Conservation (phyloP, 2,797 vertebrate genomes). For the Myotis planiceps region DNA sequence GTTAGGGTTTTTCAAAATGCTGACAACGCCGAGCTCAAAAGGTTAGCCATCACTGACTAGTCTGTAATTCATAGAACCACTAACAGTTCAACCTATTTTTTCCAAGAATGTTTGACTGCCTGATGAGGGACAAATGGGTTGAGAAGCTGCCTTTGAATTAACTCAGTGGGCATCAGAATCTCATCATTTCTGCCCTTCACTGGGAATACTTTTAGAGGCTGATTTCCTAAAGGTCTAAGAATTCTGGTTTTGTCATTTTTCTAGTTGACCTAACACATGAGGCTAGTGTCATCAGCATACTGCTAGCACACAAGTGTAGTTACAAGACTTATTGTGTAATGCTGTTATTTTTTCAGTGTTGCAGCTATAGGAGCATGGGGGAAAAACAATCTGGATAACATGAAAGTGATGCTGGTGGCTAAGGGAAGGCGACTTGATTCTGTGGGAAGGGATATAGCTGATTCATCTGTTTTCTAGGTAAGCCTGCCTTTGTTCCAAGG, state of each 20-base stretch:
- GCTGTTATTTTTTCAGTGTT: conserved; percentile 66
- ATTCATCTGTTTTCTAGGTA: conserved; percentile 75
- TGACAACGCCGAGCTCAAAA: no score
- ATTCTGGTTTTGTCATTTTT: conserved; percentile 16
- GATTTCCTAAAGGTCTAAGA: neutral
- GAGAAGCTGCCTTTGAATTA: neutral
- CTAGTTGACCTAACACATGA: neutral
- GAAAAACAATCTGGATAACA: conserved; percentile 70
- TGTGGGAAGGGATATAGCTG: conserved; percentile 74
- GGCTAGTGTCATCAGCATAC: neutral
- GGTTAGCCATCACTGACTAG: no score
- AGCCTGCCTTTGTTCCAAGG: conserved; percentile 19
- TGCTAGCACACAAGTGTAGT: neutral
- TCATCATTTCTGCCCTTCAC: conserved; percentile 32
- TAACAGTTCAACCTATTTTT: neutral
- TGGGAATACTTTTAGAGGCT: neutral
- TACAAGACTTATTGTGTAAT: conserved; percentile 12
- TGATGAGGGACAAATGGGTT: neutral
- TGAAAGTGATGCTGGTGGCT: conserved; percentile 76
- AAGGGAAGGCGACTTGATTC: conserved; percentile 51
- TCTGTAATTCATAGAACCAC: neutral
- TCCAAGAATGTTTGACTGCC: neutral
- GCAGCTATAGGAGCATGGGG: conserved; percentile 54
- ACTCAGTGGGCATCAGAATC: neutral
- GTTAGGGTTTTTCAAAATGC: no score